Percentiles rank a stretch among this genome's conserved stretches.
Conservation (phyloP, 1,140 invertebrate species). For the Trichoplusia ni region DNA sequence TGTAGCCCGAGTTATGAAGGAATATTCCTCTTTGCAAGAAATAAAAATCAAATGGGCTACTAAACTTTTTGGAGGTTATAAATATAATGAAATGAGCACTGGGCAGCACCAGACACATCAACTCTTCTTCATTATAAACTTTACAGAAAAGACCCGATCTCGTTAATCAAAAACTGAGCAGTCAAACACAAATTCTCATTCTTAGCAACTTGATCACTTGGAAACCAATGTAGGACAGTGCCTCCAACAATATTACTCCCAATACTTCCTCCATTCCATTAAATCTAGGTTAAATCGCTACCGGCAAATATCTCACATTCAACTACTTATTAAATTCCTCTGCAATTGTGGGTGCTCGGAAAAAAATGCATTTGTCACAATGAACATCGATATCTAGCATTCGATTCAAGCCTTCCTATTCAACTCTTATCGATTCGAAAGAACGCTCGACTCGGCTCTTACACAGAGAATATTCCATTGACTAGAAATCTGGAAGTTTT, state of each 20-base stretch:
- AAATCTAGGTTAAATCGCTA: neutral
- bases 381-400: slow-evolving; percentile 25
- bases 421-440: neutral
- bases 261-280: neutral
- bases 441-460: slow-evolving; percentile 19
- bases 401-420: slow-evolving; percentile 19
- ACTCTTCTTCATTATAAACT: no score
- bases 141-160: no score
- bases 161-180: no score
- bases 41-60: no score
- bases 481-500: slow-evolving; percentile 7
- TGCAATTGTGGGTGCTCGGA: slow-evolving; percentile 1
- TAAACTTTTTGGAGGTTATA: no score
- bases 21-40: no score
- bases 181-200: no score
- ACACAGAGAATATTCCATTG: slow-evolving; percentile 20
- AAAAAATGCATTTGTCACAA: slow-evolving; percentile 32
- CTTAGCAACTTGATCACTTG: neutral
- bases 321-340: slow-evolving; percentile 24
- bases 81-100: no score
- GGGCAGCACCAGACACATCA: no score
- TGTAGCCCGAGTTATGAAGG: no score
- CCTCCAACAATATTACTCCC: neutral
- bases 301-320: slow-evolving; percentile 18
- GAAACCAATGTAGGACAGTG: neutral